These are phyloP conservation scores for Diorhabda sublineata DNA, from an alignment of 1,140 invertebrate genomes.

Conservation along the genomic window DNA sequence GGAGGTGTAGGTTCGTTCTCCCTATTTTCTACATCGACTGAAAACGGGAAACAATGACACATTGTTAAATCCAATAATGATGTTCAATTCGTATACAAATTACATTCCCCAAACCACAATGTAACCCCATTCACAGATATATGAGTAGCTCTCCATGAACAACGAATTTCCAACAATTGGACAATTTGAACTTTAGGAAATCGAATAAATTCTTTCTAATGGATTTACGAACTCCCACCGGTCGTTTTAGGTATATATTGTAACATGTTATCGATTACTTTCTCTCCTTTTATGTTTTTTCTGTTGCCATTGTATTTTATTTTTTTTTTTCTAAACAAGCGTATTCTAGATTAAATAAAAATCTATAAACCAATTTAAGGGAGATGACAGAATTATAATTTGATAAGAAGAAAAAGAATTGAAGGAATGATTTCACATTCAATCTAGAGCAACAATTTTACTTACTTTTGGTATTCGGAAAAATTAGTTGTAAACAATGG, in stretches of 20 bases:
- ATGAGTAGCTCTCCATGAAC: background rate
- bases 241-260: background rate
- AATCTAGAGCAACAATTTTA: no score
- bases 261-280: background rate
- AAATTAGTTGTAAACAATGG: no score
- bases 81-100: background rate
- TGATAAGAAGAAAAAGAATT: no score
- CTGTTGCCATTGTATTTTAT: background rate
- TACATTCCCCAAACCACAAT: background rate
- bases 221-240: background rate
- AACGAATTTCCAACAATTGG: background rate
- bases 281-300: background rate
- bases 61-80: conserved; percentile 2
- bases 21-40: background rate
- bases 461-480: no score
- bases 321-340: no score
- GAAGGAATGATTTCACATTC: no score
- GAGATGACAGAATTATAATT: no score
- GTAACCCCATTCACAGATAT: background rate
- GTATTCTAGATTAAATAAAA: no score
- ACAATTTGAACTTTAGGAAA: conserved; percentile 1
- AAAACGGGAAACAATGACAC: background rate
- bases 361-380: no score
- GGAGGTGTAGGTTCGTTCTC: background rate
- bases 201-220: conserved; percentile 3